Percentiles rank a stretch among this genome's conserved stretches.
Conservation (phyloP, 2,113 vertebrate genomes). For the Ctenodactylus gundi region DNA sequence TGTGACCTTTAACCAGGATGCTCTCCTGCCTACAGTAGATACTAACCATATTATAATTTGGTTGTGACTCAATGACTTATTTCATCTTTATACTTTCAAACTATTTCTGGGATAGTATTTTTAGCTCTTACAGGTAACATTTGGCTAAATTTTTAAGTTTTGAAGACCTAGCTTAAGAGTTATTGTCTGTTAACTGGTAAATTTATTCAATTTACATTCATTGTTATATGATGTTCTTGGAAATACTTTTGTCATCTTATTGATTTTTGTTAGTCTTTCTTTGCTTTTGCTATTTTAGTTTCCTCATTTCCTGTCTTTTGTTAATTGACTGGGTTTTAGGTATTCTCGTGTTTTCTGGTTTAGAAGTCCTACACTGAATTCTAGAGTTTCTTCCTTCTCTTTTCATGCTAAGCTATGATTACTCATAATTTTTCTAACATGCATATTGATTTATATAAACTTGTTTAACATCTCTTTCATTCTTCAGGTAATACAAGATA, state of each 20-base stretch:
- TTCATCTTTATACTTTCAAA: neutral
- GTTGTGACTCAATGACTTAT: neutral
- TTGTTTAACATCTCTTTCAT: neutral
- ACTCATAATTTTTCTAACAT: neutral
- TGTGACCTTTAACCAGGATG: neutral
- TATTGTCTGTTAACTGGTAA: neutral
- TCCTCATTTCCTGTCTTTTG: neutral
- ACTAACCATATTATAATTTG: neutral
- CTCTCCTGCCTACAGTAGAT: neutral
- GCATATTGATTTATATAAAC: neutral
- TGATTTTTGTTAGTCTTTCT: neutral
- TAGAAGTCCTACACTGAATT: neutral
- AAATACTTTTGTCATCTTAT: neutral
- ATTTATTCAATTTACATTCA: neutral
- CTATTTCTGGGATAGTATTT: neutral
- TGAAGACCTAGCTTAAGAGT: neutral
- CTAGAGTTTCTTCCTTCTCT: neutral
- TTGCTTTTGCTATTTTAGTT: neutral
- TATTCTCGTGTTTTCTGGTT: neutral
- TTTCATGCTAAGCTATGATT: no score
- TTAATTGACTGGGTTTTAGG: neutral
- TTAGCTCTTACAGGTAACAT: neutral
- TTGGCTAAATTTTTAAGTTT: neutral
- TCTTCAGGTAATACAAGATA: neutral
- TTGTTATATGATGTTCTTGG: constrained; percentile 5